Evolutionary conservation across 2,888 invertebrate species (phyloP).

Genomic region (Oxyteleia sp.): DNA sequence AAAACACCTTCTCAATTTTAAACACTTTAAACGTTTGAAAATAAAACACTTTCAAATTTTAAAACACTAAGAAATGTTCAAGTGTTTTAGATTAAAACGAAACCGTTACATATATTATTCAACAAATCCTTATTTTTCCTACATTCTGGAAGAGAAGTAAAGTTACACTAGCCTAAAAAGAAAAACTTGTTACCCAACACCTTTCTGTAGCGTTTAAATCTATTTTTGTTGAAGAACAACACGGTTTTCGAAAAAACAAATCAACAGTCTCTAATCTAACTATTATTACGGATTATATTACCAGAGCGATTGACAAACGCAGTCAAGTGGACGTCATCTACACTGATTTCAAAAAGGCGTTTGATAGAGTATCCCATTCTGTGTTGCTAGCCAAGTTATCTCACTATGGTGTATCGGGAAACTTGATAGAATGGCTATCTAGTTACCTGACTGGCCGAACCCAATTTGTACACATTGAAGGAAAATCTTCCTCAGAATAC

Average conservation of each 20-base stretch:
- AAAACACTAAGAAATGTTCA: no score
- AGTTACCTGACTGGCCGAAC: constrained; percentile 7
- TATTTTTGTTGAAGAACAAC: neutral
- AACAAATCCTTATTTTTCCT: no score
- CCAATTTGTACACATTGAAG: neutral
- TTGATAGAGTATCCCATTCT: constrained; percentile 4
- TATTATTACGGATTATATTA: neutral
- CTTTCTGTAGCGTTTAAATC: neutral
- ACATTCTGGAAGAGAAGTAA: no score
- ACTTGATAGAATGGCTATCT: neutral
- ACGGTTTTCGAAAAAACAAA: neutral
- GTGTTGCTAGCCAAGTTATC: neutral
- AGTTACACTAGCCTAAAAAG: no score
- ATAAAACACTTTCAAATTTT: no score
- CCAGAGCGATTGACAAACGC: neutral
- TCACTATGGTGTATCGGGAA: neutral
- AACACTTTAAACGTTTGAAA: no score
- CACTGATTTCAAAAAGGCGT: constrained; percentile 2
- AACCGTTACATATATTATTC: no score
- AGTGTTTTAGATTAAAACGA: no score
- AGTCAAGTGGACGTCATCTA: constrained; percentile 1
- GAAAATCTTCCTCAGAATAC: neutral
- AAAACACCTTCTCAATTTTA: no score
- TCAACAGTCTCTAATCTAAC: neutral
- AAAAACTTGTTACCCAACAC: neutral